Evolutionary conservation across 2,113 vertebrate species (phyloP).

Genomic region (Petaurus breviceps): DNA sequence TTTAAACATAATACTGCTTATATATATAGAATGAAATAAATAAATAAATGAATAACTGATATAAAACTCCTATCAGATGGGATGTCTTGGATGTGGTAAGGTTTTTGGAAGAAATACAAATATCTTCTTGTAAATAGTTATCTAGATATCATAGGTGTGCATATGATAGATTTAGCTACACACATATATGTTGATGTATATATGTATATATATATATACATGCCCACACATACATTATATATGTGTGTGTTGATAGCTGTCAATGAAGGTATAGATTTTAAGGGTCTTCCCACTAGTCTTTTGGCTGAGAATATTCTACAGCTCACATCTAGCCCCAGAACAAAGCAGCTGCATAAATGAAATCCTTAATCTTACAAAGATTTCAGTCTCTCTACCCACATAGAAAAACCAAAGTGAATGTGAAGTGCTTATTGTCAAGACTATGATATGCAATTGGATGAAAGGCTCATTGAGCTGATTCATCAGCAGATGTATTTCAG

Average conservation of each 20-base stretch:
- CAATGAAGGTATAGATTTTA: neutral
- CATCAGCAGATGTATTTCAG: neutral
- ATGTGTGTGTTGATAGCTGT: neutral
- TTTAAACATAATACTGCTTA: neutral
- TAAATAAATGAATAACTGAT: neutral
- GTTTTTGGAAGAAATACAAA: neutral
- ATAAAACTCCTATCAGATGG: neutral
- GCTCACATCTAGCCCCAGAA: neutral
- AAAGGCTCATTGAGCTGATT: neutral
- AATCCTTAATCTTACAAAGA: neutral
- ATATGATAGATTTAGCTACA: neutral
- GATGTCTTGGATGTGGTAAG: neutral
- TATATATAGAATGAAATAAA: conserved; percentile 30
- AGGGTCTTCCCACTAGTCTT: neutral
- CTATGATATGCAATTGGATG: neutral
- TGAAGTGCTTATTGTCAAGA: neutral
- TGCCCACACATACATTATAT: too few relatives aligned
- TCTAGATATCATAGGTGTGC: neutral
- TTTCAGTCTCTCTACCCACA: neutral
- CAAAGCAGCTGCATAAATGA: neutral
- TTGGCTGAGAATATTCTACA: neutral
- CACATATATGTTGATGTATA: neutral
- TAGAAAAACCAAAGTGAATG: neutral
- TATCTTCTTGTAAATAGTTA: neutral
- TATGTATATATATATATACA: too few relatives aligned